Conservation (phyloP, 2,797 vertebrate genomes). For the Urocyon cinereoargenteus region DNA sequence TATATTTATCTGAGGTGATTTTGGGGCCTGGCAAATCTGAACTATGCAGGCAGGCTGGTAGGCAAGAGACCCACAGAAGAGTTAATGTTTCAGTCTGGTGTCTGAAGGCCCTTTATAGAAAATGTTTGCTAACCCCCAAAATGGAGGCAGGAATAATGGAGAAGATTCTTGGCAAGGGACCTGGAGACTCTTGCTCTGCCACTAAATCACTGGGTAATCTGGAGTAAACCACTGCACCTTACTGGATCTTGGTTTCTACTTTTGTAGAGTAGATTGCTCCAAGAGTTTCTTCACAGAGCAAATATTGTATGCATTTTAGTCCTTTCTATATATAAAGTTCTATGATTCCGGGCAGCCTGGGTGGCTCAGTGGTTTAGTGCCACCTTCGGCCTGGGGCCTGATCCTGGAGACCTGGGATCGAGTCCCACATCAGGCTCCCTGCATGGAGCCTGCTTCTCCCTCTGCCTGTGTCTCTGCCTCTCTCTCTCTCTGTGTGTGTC, state of each 20-base stretch:
- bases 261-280: neutral
- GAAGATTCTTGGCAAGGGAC: neutral
- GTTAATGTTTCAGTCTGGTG: neutral
- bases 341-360: neutral
- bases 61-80: neutral
- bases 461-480: too few relatives aligned
- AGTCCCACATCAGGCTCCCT: too few relatives aligned
- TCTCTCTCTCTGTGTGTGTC: too few relatives aligned
- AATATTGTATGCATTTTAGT: slow-evolving; percentile 10
- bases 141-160: neutral
- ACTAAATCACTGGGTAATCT: slow-evolving; percentile 5
- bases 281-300: slow-evolving; percentile 8
- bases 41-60: neutral
- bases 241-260: slow-evolving; percentile 38
- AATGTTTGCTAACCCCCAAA: neutral
- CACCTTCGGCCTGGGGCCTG: too few relatives aligned
- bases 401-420: too few relatives aligned
- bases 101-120: slow-evolving; percentile 7
- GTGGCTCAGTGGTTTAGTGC: too few relatives aligned
- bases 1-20: slow-evolving; percentile 9
- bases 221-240: neutral
- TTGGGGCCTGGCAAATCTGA: neutral
- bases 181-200: neutral
- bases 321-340: neutral
- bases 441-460: too few relatives aligned